Percentiles rank a stretch among this genome's conserved stretches.
phyloP scores from a whole-genome alignment of 2,113 vertebrate genomes.

The Chloropsis hardwickii region DNA sequence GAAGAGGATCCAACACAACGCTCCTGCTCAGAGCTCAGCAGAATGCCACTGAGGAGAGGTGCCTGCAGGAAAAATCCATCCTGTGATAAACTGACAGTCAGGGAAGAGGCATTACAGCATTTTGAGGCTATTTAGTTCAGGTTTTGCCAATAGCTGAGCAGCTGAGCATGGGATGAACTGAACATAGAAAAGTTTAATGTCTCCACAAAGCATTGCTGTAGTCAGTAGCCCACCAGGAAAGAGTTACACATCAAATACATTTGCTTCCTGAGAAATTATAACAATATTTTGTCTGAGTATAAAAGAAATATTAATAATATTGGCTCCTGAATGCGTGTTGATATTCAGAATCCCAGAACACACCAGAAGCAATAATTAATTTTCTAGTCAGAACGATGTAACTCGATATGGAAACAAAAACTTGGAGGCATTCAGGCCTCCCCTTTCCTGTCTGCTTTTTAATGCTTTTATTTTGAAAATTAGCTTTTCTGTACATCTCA shows the following conservation, averaged over 20 bases:
- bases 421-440: neutral
- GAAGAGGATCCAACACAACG: neutral
- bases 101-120: neutral
- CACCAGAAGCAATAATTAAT: neutral
- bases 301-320: neutral
- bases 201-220: neutral
- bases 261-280: neutral
- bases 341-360: neutral
- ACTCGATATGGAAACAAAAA: neutral
- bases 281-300: neutral
- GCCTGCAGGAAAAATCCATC: slow-evolving; percentile 4
- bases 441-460: neutral
- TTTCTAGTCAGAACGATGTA: neutral
- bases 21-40: neutral
- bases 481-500: neutral
- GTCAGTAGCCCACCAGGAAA: neutral
- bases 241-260: neutral
- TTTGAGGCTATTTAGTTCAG: neutral
- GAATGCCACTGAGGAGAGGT: neutral
- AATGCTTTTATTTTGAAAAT: neutral
- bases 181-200: neutral
- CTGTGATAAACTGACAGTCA: neutral
- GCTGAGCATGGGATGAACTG: neutral
- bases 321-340: neutral
- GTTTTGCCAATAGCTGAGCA: neutral